Evolutionary conservation across 2,888 invertebrate species (phyloP), one percentile per base, ranked within the genome.

Genomic region (Cenopis cana): DNA sequence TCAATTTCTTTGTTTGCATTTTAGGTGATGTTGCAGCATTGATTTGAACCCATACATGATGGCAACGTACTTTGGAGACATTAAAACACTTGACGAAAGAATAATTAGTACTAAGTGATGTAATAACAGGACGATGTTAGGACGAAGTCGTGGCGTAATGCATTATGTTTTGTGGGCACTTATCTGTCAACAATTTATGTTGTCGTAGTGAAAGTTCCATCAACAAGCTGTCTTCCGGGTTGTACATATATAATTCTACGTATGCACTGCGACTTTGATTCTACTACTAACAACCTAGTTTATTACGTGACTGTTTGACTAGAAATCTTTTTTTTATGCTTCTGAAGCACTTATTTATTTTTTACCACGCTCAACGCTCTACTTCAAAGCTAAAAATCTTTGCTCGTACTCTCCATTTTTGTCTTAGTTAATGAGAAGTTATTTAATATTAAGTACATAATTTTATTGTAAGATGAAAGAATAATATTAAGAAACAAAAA

Each of bases 1-100:
- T 89, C 85, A 82, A 81, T 90, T 91, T 91, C 89, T 87, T 86
- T 86, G 81, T 82, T 85, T 79, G 75, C 77, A 80, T 76, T 82
- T 84, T 82, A 75, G 81, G 79, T 24, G 62, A 57, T 72, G 56
- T 69, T 62, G 72, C 64, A 79, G 78, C 76, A 76, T 72, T 76
- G 75, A 46, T 60, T 29, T 55, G 38, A 36, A 38, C 36, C 49
- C 49, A 11, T 18, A 49, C 14, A 24, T 24, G 20, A 38, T 64
- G 38, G 46, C 18, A 6, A 56, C 36, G 18, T 49, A 36, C 14
- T 33, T 14, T 12, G 17, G 1, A 4, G 52, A 54, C 33, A 10
- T 55, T 18, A 60, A 55, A 54, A 12, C 24, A 18, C 36, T 20
- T 54, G 65, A 60, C 41, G 38, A 57, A 36, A 64, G 20, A 59